phyloP scores from a whole-genome alignment of 2,888 invertebrate species.

The Pseudococcus longispinus region DNA sequence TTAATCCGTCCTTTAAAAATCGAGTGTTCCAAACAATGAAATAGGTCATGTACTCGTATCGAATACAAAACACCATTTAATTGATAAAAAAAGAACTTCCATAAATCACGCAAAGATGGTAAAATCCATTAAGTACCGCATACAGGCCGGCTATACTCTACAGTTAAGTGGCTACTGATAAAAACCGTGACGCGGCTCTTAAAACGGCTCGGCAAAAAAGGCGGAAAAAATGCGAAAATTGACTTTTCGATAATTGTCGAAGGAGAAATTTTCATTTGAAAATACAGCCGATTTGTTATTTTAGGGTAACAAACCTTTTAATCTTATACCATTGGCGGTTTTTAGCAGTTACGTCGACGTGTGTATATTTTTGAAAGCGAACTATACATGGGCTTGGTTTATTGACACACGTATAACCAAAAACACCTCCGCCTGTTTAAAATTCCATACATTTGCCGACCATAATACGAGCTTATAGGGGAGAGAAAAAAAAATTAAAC shows the following conservation, averaged over 20 bases:
- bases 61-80: slow-evolving; percentile 21
- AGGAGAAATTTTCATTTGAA: neutral
- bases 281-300: slow-evolving; percentile 7
- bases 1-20: too few relatives aligned
- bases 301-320: slow-evolving; percentile 19
- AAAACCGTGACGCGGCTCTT: neutral
- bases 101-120: slow-evolving; percentile 26
- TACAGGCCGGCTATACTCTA: neutral
- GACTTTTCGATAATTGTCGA: neutral
- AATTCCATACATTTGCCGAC: slow-evolving; percentile 10
- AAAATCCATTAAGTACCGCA: neutral
- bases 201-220: neutral
- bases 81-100: slow-evolving; percentile 3
- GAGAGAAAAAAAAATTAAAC: neutral
- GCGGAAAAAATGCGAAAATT: neutral
- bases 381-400: neutral
- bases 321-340: slow-evolving; percentile 15
- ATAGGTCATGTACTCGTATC: neutral
- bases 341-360: neutral
- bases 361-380: slow-evolving; percentile 5
- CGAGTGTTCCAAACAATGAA: neutral
- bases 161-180: neutral
- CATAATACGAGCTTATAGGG: slow-evolving; percentile 1
- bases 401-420: slow-evolving; percentile 3
- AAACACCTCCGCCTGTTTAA: slow-evolving; percentile 12